Evolutionary conservation across 2,888 invertebrate species (phyloP).

Genomic region (Napeogenes sylphis): DNA sequence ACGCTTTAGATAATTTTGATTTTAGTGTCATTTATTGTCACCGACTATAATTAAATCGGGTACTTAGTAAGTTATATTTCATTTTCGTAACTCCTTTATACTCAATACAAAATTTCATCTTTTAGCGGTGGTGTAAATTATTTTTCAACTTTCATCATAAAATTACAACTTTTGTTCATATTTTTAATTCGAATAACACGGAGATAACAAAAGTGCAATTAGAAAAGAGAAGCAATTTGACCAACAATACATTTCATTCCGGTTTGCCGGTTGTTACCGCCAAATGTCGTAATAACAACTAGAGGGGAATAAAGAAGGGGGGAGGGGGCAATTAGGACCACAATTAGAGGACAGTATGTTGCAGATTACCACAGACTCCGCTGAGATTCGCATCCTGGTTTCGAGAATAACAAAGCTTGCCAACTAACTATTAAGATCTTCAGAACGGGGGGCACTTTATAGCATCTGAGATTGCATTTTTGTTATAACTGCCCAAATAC

Average conservation of each 20-base stretch:
- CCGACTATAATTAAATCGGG: too few species aligned
- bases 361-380: constrained; percentile 68
- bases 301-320: constrained; percentile 41
- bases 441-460: constrained; percentile 37
- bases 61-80: too few species aligned
- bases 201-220: constrained; percentile 7
- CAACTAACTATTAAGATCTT: constrained; percentile 72
- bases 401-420: constrained; percentile 67
- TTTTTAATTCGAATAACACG: constrained; percentile 2
- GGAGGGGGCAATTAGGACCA: constrained; percentile 68
- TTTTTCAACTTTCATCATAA: too few species aligned
- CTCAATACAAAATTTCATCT: too few species aligned
- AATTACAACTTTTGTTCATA: background rate
- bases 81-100: too few species aligned
- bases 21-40: too few species aligned
- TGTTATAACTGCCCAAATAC: constrained; percentile 6
- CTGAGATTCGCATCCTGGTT: constrained; percentile 62
- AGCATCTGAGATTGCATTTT: constrained; percentile 9
- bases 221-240: constrained; percentile 15
- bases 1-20: too few species aligned
- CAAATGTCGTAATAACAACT: constrained; percentile 36
- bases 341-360: constrained; percentile 77
- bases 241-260: constrained; percentile 27
- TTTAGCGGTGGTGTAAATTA: too few species aligned
- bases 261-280: constrained; percentile 31